A percentile compares a stretch with the other conserved stretches of the same genome.
Evolutionary conservation across 2,888 invertebrate species (phyloP).

Genomic region (Chymomyza caudatula): DNA sequence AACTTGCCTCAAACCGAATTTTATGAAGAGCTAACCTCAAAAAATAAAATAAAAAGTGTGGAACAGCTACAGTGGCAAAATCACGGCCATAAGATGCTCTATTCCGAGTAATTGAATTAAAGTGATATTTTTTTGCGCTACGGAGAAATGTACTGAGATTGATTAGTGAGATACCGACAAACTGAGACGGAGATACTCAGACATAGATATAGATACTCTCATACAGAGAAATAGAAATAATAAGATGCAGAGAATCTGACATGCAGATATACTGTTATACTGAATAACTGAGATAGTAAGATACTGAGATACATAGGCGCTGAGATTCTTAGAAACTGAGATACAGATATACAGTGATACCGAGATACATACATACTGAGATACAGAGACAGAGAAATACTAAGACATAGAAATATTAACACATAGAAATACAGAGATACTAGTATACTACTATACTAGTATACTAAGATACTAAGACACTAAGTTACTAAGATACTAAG

Average conservation of each 20-base stretch:
- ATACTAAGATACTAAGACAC: no score
- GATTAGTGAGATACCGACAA: neutral
- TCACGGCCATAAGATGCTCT: neutral
- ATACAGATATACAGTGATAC: neutral
- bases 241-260: neutral
- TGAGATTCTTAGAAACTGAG: neutral
- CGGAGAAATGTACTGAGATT: no score
- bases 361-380: neutral
- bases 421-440: no score
- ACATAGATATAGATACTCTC: neutral
- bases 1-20: no score
- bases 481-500: no score
- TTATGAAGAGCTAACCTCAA: no score
- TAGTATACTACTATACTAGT: no score
- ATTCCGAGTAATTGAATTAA: neutral
- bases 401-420: no score
- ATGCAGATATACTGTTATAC: neutral
- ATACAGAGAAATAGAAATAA: neutral
- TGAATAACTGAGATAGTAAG: neutral
- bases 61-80: neutral
- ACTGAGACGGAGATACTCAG: neutral
- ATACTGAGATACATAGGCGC: neutral
- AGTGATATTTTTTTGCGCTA: no score
- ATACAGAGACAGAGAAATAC: no score
- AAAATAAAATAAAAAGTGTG: no score